These are phyloP conservation scores for Solea senegalensis DNA, from an alignment of 2,113 vertebrate genomes.

Conservation along the genomic window DNA sequence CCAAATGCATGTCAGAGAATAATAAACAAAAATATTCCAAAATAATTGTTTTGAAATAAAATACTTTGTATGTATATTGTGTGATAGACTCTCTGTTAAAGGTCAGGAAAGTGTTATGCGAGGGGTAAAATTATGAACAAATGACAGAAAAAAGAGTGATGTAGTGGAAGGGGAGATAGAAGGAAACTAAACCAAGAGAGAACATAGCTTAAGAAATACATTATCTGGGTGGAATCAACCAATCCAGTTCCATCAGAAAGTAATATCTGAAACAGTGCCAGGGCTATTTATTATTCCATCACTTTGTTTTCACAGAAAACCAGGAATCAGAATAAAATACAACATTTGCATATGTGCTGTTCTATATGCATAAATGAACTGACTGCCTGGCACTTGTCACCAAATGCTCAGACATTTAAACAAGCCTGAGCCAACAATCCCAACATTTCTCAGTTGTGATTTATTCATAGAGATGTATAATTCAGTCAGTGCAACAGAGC, in stretches of 20 bases:
- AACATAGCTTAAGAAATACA: background rate
- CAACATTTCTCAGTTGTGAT: constrained; percentile 28
- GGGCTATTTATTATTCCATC: constrained; percentile 17
- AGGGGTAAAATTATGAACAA: background rate
- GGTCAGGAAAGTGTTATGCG: background rate
- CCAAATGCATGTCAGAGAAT: too few relatives aligned
- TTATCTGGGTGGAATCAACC: background rate
- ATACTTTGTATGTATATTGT: too few relatives aligned
- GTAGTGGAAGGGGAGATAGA: background rate
- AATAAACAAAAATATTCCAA: too few relatives aligned
- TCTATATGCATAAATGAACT: constrained; percentile 32
- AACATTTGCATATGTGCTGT: constrained; percentile 7
- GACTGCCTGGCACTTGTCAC: constrained; percentile 23
- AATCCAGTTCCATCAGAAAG: constrained; percentile 13
- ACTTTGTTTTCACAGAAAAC: constrained; percentile 21
- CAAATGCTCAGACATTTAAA: constrained; percentile 3
- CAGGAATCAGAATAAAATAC: too few relatives aligned
- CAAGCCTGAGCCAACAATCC: background rate
- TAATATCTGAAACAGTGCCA: constrained; percentile 13
- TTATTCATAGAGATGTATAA: constrained; percentile 18
- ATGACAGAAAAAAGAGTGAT: background rate
- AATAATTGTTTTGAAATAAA: too few relatives aligned
- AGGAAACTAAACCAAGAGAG: background rate
- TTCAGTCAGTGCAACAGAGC: constrained; percentile 1
- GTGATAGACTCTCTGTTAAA: too few relatives aligned